Conservation (phyloP, 2,888 invertebrate genomes). For the Ganaspis brasiliensis region DNA sequence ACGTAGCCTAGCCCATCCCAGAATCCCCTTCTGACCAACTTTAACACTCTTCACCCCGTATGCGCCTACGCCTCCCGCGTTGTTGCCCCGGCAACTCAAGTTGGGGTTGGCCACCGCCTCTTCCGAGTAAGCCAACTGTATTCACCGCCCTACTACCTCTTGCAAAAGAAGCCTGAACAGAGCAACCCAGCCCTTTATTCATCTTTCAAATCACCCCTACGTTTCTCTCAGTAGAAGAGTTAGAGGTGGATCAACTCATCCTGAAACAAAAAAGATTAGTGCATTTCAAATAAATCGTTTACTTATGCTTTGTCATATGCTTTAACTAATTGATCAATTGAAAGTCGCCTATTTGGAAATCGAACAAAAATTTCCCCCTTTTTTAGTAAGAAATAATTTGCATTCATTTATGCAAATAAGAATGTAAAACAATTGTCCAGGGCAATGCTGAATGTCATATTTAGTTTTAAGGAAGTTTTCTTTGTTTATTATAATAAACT, state of each 20-base stretch:
- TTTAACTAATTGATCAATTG: not conserved
- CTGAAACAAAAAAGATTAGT: constrained; percentile 72
- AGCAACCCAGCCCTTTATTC: constrained; percentile 58
- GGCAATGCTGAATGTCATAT: too few species aligned
- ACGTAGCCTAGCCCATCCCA: constrained; percentile 63
- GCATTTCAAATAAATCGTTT: constrained; percentile 73
- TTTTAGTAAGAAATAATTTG: too few species aligned
- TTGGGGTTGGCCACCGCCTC: constrained; percentile 78
- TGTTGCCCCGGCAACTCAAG: constrained; percentile 79
- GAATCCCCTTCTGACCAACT: constrained; percentile 60
- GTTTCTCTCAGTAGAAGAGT: constrained; percentile 21
- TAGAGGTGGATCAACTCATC: constrained; percentile 57
- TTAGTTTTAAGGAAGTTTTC: too few species aligned
- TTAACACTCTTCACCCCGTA: constrained; percentile 65
- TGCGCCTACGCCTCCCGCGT: constrained; percentile 77
- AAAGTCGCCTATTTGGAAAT: not conserved
- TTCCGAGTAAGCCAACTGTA: constrained; percentile 74
- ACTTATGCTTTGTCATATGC: constrained; percentile 48
- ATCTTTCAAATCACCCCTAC: constrained; percentile 52
- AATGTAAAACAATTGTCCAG: too few species aligned
- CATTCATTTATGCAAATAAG: too few species aligned
- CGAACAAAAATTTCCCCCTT: too few species aligned
- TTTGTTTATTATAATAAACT: too few species aligned
- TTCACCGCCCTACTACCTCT: constrained; percentile 74
- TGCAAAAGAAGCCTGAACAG: constrained; percentile 49